Evolutionary conservation across 2,797 vertebrate species (phyloP).

Genomic region (Xiphorhynchus erythropygius): DNA sequence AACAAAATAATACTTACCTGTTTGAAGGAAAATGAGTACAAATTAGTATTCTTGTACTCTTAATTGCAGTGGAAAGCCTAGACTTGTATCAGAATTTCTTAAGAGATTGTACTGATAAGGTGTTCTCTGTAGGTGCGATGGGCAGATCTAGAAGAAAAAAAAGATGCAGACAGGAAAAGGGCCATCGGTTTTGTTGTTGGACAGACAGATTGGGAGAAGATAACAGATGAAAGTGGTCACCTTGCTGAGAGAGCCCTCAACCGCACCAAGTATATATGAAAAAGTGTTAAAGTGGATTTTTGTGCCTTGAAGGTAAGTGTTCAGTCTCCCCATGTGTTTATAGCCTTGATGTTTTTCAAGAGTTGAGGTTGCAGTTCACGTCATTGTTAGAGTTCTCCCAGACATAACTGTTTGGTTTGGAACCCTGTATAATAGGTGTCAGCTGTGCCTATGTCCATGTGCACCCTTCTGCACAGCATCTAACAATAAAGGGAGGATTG

Average conservation of each 20-base stretch:
- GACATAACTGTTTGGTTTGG: background rate
- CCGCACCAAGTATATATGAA: constrained; percentile 98
- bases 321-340: background rate
- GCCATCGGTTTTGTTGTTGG: constrained; percentile 99
- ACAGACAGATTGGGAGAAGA: constrained; percentile 99
- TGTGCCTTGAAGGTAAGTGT: constrained; percentile 72
- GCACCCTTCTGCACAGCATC: background rate
- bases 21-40: background rate
- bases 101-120: constrained; percentile 40
- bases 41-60: background rate
- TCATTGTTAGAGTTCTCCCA: background rate
- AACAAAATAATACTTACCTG: background rate
- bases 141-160: constrained; percentile 98
- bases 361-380: background rate
- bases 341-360: background rate
- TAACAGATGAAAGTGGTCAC: constrained; percentile 97
- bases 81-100: background rate
- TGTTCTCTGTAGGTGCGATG: constrained; percentile 89
- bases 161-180: constrained; percentile 95
- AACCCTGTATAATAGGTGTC: background rate
- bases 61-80: background rate
- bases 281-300: constrained; percentile 67
- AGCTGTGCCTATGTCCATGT: background rate
- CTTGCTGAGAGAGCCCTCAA: constrained; percentile 97
- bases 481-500: background rate